Evolutionary conservation across 2,113 vertebrate species (phyloP), one percentile per base, ranked within the genome.

Genomic region (Psilopogon haemacephalus): DNA sequence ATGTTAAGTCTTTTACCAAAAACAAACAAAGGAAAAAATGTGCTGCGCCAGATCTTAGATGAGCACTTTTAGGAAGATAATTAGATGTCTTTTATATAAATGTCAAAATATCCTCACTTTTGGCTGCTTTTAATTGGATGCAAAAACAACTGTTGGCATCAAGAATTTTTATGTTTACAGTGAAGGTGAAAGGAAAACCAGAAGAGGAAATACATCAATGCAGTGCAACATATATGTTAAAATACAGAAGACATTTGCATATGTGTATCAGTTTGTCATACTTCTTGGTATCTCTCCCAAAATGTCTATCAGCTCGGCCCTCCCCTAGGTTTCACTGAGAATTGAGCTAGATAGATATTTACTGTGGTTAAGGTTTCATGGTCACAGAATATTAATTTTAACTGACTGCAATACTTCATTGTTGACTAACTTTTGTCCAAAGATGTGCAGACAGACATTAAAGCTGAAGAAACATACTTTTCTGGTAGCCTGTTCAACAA

Each of bases 21-120:
- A 58, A 23, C 50, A 15, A 63, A 28, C 35, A 23, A 62, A 38
- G 42, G 42, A 19, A 30, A 11, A 42, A 27, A 9, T 13, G 15
- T 73, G 28, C 64, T 3, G 2, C 58, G 55, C 9, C 48, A 42
- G 71, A 80, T 85, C 50, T 69, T 75, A 76, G 28, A 92, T 79
- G 28, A 72, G n/a, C 56, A 84, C 48, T 93, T 86, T 86, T 54
- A 73, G 67, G 68, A 54, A 78, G 71, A 90, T 60, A 77, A 94
- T 94, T 86, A 67, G 27, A 35, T 68, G 21, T 6, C 42, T 78
- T 72, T 54, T 68, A 7, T 30, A 79, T 44, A 78, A 52, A 75
- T 82, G 48, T 81, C 90, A 84, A 44, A 86, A n/a, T 80, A 46
- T 55, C 56, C 7, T 80, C 30, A 8, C 8, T 28, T 84, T 75